Base-by-base conservation (phyloP, 2,113 vertebrate genomes). In the Petaurus breviceps region DNA sequence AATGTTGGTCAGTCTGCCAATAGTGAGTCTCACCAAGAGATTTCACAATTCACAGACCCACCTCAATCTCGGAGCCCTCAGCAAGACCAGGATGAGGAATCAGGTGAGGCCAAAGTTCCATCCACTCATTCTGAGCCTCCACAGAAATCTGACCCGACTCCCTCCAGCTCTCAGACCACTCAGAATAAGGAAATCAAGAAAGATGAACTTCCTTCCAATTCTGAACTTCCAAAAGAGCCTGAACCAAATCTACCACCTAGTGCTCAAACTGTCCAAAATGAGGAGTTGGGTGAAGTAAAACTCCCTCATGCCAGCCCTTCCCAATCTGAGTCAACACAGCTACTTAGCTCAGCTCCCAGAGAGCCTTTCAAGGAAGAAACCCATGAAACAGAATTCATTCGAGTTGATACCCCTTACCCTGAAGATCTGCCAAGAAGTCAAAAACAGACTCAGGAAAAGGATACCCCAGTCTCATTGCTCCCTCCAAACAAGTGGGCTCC, bases 381-480 rank as follows among this genome's bases (percentile, higher is more conserved):
- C 91, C 54, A 95, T 0, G 51, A 55, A 90, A 43, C 24, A 0
- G 94, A 92, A 55, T 84, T 50, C 22, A 61, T 43, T 43, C 51
- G 50, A 1, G 93, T 90, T 1, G 8, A 68, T 52, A 97, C 95
- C 25, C 97, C 98, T 77, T 96, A 91, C 94, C 97, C 97, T 23
- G 95, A 95, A 68, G 90, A 93, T 89, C 49, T 51, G 12, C 11
- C 94, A 26, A 6, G 51, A 91, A 37, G 16, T 8, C 6, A 25
- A 25, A 26, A 50, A 1, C 93, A 95, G 94, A 24, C 8, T 46
- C 95, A 90, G 47, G 91, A 51, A 37, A 25, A 11, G 22, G 92
- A 84, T 0, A 84, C 90, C n/a, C 53, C 49, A 0, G 2, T 0
- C 25, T 4, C 92, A 10, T 25, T 53, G 54, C 95, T 89, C 9